Evolutionary conservation across 1,140 invertebrate genomes (phyloP), one percentile per base, ranked within the genome.

Genomic region (Reticulitermes speratus): DNA sequence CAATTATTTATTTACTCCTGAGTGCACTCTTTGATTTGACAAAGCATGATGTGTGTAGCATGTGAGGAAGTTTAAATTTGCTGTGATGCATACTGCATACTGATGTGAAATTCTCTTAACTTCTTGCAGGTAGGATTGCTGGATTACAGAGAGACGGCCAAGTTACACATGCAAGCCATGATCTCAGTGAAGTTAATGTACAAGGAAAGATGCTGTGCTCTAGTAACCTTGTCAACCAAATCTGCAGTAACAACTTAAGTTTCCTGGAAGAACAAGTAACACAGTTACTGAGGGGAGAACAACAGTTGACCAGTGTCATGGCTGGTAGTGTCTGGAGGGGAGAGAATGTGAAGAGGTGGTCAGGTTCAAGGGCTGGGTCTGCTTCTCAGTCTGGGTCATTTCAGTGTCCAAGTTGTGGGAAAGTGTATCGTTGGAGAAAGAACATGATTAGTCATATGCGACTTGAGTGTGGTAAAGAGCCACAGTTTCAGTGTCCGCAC

Each of bases 391-490:
- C 14, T 75, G 65, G 83, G 30, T 45, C 83, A 86, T 91, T 88
- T 88, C 88, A 89, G 55, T 92, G 91, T 88, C 88, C 88, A 55
- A 90, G 90, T 38, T 93, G 92, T 88, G 89, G 90, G 83, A 92
- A 92, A 84, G 88, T 89, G 8, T 93, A 93, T 87, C 91, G 90
- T 0, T 91, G 91, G 89, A 89, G 92, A n/a, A 89, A 92, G 44
- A 93, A 93, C 88, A 83, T 83, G 44, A 21, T 83, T 84, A 91
- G 92, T 38, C 94, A 95, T 88, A 90, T 93, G 87, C 92, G 92
- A 65, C 93, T 94, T 87, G 94, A 95, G 87, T 95, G 94, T 87
- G 94, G 94, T 0, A 93, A 94, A 85, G 90, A 92, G 84, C 93
- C 93, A 44, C 89, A 91, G 16, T 93, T 93, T 89, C 89, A 90